Evolutionary conservation across 2,888 invertebrate genomes (phyloP).

Genomic region (Lucinisca nassula): DNA sequence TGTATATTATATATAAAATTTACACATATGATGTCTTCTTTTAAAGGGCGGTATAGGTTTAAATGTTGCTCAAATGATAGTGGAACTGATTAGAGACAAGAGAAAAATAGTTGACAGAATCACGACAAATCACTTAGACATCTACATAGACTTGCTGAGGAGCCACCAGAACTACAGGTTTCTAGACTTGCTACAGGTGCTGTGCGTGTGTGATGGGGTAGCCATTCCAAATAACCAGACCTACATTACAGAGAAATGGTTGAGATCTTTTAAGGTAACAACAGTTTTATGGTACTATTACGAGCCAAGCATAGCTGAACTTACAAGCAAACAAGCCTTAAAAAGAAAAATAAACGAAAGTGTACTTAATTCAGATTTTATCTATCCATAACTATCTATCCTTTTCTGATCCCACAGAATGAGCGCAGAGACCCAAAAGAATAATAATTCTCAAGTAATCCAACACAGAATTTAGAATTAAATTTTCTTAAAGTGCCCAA

Average conservation of each 20-base stretch:
- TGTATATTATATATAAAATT: too few species aligned
- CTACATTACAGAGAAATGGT: constrained; percentile 87
- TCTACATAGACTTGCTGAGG: constrained; percentile 85
- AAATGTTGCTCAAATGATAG: constrained; percentile 87
- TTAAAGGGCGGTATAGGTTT: constrained; percentile 87
- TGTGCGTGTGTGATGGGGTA: constrained; percentile 87
- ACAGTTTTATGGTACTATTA: too few species aligned
- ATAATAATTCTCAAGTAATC: too few species aligned
- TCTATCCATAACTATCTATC: too few species aligned
- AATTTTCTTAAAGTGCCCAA: too few species aligned
- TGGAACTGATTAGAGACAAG: constrained; percentile 87
- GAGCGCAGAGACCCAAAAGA: too few species aligned
- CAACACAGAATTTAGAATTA: too few species aligned
- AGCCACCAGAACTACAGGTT: constrained; percentile 86
- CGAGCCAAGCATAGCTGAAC: too few species aligned
- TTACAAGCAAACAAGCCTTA: neutral
- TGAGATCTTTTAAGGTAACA: constrained; percentile 73
- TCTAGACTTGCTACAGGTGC: constrained; percentile 86
- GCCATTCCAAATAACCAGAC: constrained; percentile 87
- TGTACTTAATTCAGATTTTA: too few species aligned
- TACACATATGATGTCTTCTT: too few species aligned
- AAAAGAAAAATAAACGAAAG: neutral
- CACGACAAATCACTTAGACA: constrained; percentile 85
- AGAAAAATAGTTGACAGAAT: constrained; percentile 87
- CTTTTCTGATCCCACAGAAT: too few species aligned